phyloP scores from a whole-genome alignment of 2,888 invertebrate species.

The Sminthurides aquaticus region DNA sequence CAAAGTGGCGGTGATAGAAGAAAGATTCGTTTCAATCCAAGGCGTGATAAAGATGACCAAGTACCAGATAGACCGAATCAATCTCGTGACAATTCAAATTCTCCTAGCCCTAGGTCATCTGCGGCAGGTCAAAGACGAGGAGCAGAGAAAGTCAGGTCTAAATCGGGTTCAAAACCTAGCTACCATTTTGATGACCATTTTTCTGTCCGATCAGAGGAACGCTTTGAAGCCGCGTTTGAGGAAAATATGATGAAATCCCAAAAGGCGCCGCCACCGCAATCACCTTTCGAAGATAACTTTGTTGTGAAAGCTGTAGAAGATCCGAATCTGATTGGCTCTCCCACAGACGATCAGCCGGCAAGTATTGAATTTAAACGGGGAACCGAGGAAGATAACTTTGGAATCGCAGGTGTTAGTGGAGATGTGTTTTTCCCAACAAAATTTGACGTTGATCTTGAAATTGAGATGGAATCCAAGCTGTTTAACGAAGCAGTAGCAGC shows the following conservation, averaged over 20 bases:
- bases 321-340: not conserved
- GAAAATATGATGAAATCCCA: not conserved
- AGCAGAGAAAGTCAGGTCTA: not conserved
- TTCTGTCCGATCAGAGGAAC: not conserved
- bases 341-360: not conserved
- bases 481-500: slow-evolving; percentile 8
- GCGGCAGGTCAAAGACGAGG: not conserved
- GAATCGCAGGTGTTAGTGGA: not conserved
- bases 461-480: slow-evolving; percentile 13
- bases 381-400: not conserved
- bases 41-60: slow-evolving; percentile 8
- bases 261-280: slow-evolving; percentile 29
- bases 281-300: slow-evolving; percentile 42
- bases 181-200: slow-evolving; percentile 1
- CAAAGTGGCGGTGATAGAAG: slow-evolving; percentile 13
- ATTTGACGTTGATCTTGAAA: slow-evolving; percentile 34
- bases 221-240: not conserved
- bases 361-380: slow-evolving; percentile 23
- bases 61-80: slow-evolving; percentile 11
- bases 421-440: slow-evolving; percentile 40
- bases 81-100: slow-evolving; percentile 10
- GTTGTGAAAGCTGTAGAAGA: slow-evolving; percentile 9
- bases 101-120: not conserved
- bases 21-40: slow-evolving; percentile 7
- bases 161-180: not conserved